Conservation (phyloP, 2,888 invertebrate genomes). For the Tetragnatha montana region DNA sequence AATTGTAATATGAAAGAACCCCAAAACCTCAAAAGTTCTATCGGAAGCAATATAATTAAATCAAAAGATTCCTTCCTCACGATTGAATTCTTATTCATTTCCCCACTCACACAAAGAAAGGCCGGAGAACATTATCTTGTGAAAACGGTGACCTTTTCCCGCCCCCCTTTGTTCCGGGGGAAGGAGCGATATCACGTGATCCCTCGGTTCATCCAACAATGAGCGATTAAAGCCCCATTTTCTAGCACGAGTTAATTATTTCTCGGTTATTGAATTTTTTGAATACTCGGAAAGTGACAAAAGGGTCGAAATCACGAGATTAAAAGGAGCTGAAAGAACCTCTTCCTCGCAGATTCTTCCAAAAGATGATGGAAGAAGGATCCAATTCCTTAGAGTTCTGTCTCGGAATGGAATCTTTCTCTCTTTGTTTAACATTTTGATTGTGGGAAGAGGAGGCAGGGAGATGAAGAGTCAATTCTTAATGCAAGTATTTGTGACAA, state of each 20-base stretch:
- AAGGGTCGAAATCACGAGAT: conserved; percentile 38
- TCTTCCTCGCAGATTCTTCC: neutral
- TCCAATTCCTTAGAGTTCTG: neutral
- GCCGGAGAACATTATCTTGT: conserved; percentile 35
- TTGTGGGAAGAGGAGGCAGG: neutral
- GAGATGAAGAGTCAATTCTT: neutral
- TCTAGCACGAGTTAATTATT: conserved; percentile 44
- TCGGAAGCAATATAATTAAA: conserved; percentile 52
- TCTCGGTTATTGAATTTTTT: conserved; percentile 55
- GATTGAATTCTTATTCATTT: conserved; percentile 28
- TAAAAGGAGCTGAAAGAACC: neutral
- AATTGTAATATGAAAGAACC: neutral
- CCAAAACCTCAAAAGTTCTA: conserved; percentile 16
- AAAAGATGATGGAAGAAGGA: too few species aligned
- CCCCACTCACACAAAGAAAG: neutral
- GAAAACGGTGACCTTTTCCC: conserved; percentile 33
- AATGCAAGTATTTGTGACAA: neutral
- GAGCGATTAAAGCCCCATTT: conserved; percentile 53
- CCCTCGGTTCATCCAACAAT: conserved; percentile 32
- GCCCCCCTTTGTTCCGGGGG: conserved; percentile 27
- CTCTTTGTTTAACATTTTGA: neutral
- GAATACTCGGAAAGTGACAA: conserved; percentile 26
- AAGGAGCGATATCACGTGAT: conserved; percentile 12
- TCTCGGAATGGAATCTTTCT: neutral
- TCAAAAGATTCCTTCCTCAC: conserved; percentile 28